Evolutionary conservation across 2,797 vertebrate species (phyloP).

Genomic region (Botia kubotai): DNA sequence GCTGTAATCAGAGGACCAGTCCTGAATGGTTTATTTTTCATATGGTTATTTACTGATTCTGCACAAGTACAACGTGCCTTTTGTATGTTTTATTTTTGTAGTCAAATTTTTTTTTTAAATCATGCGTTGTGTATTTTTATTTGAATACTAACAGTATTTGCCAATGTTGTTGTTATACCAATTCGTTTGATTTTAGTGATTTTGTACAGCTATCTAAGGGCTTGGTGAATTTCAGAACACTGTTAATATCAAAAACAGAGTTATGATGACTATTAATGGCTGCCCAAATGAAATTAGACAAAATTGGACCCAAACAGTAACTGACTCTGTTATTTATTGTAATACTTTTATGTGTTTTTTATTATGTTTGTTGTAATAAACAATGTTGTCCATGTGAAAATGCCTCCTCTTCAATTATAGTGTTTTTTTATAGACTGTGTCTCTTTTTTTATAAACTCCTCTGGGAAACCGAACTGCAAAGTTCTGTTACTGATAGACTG

Average conservation of each 20-base stretch:
- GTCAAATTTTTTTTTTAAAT: not conserved
- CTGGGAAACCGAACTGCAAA: not conserved
- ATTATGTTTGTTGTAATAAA: constrained; percentile 73
- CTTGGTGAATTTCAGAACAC: constrained; percentile 33
- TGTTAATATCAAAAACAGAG: not conserved
- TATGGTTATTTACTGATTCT: too few relatives aligned
- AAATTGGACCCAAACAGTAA: constrained; percentile 42
- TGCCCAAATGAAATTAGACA: constrained; percentile 1
- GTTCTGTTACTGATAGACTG: not conserved
- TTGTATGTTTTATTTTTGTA: constrained; percentile 28
- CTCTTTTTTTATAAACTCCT: constrained; percentile 24
- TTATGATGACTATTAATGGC: not conserved
- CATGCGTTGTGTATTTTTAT: constrained; percentile 1
- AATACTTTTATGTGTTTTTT: constrained; percentile 55
- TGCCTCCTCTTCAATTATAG: not conserved
- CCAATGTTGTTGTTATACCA: constrained; percentile 21
- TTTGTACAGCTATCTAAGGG: constrained; percentile 14
- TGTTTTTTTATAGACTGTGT: not conserved
- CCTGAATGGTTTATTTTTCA: constrained; percentile 36
- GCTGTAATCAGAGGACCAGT: constrained; percentile 5
- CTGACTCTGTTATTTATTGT: constrained; percentile 74
- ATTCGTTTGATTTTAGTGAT: constrained; percentile 1
- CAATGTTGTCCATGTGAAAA: constrained; percentile 44
- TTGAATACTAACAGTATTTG: constrained; percentile 47
- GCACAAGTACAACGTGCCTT: not conserved